A percentile compares a stretch with the other conserved stretches of the same genome.
Conservation (phyloP, 1,140 invertebrate genomes). For the Acromyrmex heyeri region DNA sequence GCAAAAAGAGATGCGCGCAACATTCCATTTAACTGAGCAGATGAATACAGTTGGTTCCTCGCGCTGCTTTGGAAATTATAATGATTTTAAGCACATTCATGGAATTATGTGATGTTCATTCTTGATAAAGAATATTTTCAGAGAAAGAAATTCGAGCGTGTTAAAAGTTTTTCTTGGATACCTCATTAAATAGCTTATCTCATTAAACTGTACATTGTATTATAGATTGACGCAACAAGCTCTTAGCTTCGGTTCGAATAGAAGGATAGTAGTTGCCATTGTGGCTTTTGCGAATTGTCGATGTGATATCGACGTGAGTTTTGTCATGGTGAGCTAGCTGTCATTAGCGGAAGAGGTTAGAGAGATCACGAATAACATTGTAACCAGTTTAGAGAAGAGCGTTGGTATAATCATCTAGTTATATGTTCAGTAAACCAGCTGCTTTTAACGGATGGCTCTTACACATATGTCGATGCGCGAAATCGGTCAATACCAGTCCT, state of each 20-base stretch:
- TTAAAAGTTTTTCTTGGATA: not conserved
- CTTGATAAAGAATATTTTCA: not conserved
- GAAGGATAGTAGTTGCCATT: not conserved
- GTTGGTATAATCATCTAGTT: slow-evolving; percentile 17
- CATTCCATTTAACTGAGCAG: not conserved
- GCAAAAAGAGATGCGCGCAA: slow-evolving; percentile 13
- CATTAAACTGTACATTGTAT: not conserved
- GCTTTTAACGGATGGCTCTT: slow-evolving; percentile 44
- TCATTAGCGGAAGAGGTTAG: slow-evolving; percentile 58
- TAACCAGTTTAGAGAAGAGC: slow-evolving; percentile 18
- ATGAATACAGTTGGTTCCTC: not conserved
- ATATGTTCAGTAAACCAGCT: slow-evolving; percentile 7
- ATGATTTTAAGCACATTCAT: not conserved
- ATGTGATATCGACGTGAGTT: slow-evolving; percentile 14
- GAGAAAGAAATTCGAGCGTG: not conserved
- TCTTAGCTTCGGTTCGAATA: slow-evolving; percentile 10
- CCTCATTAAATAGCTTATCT: not conserved
- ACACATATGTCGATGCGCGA: slow-evolving; percentile 17
- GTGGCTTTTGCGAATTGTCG: not conserved
- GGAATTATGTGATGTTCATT: not conserved
- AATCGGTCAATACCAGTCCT: slow-evolving; percentile 65
- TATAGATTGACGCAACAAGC: slow-evolving; percentile 1
- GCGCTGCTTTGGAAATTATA: slow-evolving; percentile 16
- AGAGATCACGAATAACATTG: slow-evolving; percentile 29
- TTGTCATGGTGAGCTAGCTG: slow-evolving; percentile 43